phyloP scores from a whole-genome alignment of 2,888 invertebrate genomes.

The Stenoptilia bipunctidactyla region DNA sequence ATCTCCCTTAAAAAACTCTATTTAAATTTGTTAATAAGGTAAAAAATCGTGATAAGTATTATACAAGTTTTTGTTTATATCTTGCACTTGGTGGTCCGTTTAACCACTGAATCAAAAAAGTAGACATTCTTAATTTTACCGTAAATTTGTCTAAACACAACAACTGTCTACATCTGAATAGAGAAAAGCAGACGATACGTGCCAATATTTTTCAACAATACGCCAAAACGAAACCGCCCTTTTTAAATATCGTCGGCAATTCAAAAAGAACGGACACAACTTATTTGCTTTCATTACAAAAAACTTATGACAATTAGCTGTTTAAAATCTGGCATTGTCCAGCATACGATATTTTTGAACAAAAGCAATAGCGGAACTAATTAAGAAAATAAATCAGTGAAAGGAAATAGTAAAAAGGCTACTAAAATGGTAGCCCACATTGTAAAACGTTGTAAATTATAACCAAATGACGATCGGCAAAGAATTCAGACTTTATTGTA shows the following conservation, averaged over 20 bases:
- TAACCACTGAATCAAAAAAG: too few relatives aligned
- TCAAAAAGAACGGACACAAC: background rate
- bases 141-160: too few relatives aligned
- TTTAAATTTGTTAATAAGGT: too few relatives aligned
- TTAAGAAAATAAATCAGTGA: conserved; percentile 25
- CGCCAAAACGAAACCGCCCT: background rate
- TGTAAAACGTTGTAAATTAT: conserved; percentile 38
- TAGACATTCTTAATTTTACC: too few relatives aligned
- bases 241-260: background rate
- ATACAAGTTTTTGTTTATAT: too few relatives aligned
- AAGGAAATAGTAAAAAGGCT: conserved; percentile 20
- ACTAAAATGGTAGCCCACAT: conserved; percentile 31
- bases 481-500: conserved; percentile 33
- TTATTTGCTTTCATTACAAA: background rate
- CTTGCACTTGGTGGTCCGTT: too few relatives aligned
- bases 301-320: background rate
- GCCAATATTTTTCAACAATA: background rate
- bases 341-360: conserved; percentile 18
- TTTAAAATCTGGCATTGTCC: conserved; percentile 20
- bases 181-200: too few relatives aligned
- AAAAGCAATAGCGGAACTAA: conserved; percentile 36
- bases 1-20: too few relatives aligned
- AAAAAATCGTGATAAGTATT: too few relatives aligned
- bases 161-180: too few relatives aligned
- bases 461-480: conserved; percentile 22